Evolutionary conservation across 2,797 vertebrate genomes (phyloP).

Genomic region (Psittacula derbiana): DNA sequence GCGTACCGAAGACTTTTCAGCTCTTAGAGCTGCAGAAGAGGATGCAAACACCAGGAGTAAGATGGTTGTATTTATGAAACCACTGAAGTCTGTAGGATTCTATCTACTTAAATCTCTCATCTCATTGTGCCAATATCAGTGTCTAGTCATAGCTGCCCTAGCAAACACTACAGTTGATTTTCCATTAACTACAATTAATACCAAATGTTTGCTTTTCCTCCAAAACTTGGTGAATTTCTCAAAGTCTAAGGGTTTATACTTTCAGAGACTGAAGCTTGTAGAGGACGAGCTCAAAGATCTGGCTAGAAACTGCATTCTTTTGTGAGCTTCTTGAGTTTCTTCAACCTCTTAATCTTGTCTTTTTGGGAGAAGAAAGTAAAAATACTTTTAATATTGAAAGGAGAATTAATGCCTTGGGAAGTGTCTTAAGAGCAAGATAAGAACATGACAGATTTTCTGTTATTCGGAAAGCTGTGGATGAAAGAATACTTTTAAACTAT

Average conservation of each 20-base stretch:
- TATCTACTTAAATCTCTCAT: not conserved
- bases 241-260: not conserved
- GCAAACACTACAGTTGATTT: not conserved
- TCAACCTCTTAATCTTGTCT: not conserved
- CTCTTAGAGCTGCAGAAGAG: not conserved
- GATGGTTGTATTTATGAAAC: not conserved
- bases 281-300: not conserved
- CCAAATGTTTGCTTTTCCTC: not conserved
- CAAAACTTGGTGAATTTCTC: not conserved
- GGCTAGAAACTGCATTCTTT: not conserved
- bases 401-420: not conserved
- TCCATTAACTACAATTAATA: not conserved
- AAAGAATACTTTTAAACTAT: not conserved
- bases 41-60: not conserved
- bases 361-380: not conserved
- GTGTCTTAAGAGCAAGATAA: not conserved
- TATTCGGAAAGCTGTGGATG: fast-evolving
- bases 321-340: not conserved
- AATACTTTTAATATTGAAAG: not conserved
- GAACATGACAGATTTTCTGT: not conserved
- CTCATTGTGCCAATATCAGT: not conserved
- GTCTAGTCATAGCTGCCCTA: not conserved
- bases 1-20: not conserved
- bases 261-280: not conserved
- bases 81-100: not conserved